Conservation (phyloP, 2,888 invertebrate genomes). For the Brachyptera risi region DNA sequence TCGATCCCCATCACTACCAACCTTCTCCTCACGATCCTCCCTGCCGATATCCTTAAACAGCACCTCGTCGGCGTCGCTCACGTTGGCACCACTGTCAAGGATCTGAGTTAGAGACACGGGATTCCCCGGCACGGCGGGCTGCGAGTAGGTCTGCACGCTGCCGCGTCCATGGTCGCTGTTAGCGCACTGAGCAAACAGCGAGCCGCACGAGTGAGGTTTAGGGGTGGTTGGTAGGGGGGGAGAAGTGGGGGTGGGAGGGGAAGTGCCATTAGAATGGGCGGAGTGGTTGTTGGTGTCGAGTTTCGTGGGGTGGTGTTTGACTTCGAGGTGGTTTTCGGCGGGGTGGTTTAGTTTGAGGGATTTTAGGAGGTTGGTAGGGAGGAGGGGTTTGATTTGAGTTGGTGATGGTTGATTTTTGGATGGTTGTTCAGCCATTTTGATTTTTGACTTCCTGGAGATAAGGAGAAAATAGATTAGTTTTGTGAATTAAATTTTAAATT, state of each 20-base stretch:
- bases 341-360: neutral
- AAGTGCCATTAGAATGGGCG: neutral
- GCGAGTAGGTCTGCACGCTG: neutral
- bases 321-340: neutral
- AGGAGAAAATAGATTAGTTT: too few relatives aligned
- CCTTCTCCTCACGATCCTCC: neutral
- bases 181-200: conserved; percentile 45
- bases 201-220: conserved; percentile 44
- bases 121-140: neutral
- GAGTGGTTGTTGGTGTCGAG: neutral
- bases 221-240: neutral
- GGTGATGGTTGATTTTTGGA: too few relatives aligned
- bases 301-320: neutral
- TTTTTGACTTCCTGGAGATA: too few relatives aligned
- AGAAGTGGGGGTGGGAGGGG: neutral
- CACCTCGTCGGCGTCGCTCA: neutral
- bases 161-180: conserved; percentile 14
- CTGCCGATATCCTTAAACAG: neutral
- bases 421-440: too few relatives aligned
- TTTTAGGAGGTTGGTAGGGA: too few relatives aligned
- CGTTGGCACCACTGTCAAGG: neutral
- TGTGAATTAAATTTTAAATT: too few relatives aligned
- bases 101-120: conserved; percentile 23
- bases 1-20: neutral
- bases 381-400: too few relatives aligned